Percentiles rank a stretch among this genome's conserved stretches.
phyloP scores from a whole-genome alignment of 2,888 invertebrate genomes.

The Stegana nigrithorax region DNA sequence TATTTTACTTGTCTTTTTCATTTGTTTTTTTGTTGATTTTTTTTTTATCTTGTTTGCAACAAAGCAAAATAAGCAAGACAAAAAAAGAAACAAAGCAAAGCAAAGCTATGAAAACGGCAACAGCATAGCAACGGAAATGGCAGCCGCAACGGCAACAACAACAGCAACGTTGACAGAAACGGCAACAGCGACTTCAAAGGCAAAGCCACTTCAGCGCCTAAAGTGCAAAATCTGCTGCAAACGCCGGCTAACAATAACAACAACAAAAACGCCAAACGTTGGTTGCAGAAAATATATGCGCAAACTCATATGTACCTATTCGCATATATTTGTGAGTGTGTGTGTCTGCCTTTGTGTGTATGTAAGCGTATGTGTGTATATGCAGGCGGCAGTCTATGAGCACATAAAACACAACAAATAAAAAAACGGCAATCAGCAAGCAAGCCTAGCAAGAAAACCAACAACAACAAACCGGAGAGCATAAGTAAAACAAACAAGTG shows the following conservation, averaged over 20 bases:
- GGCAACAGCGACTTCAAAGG: slow-evolving; percentile 45
- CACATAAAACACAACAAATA: not conserved
- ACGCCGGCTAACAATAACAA: too few species aligned
- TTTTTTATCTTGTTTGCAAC: slow-evolving; percentile 16
- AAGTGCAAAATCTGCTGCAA: slow-evolving; percentile 8
- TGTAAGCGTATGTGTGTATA: not conserved
- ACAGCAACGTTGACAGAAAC: not conserved
- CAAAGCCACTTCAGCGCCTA: slow-evolving; percentile 34
- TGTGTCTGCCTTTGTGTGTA: not conserved
- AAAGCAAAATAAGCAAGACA: slow-evolving; percentile 17
- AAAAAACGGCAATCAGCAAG: not conserved
- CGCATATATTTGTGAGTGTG: not conserved
- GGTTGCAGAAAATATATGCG: not conserved
- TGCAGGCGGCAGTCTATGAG: not conserved
- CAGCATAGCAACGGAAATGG: not conserved
- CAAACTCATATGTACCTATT: not conserved
- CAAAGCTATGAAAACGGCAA: not conserved
- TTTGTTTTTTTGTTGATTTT: not conserved
- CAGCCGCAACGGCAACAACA: not conserved
- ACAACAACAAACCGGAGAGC: not conserved
- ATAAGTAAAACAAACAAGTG: not conserved
- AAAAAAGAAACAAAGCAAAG: not conserved
- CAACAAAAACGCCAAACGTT: not conserved
- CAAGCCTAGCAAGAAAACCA: not conserved
- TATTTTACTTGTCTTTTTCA: not conserved